Conservation (phyloP, 2,888 invertebrate genomes). For the Keiferia lycopersicella region DNA sequence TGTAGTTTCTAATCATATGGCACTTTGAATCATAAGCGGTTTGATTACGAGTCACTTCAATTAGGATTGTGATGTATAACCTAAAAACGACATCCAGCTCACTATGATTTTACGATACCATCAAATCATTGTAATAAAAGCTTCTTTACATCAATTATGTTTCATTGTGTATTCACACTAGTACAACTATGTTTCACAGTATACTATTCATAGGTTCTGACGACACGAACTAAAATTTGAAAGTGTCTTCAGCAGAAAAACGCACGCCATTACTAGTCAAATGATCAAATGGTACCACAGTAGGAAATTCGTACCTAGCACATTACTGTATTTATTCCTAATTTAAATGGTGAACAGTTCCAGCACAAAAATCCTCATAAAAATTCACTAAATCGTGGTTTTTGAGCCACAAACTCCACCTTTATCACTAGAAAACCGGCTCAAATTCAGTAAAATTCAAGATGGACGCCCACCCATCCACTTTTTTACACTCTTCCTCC, state of each 20-base stretch:
- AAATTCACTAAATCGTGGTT: conserved; percentile 71
- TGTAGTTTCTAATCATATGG: conserved; percentile 17
- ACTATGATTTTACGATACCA: conserved; percentile 48
- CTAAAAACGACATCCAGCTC: conserved; percentile 79
- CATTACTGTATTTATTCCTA: conserved; percentile 85
- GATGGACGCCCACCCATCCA: conserved; percentile 89
- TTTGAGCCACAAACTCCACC: conserved; percentile 76
- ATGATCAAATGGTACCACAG: conserved; percentile 73
- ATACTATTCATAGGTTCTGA: conserved; percentile 54
- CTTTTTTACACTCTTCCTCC: conserved; percentile 47
- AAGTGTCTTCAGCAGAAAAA: conserved; percentile 82
- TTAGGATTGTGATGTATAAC: conserved; percentile 77
- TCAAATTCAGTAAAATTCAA: conserved; percentile 88
- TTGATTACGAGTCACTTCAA: conserved; percentile 76
- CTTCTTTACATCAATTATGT: conserved; percentile 37
- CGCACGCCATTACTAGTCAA: conserved; percentile 86
- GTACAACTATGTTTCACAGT: conserved; percentile 30
- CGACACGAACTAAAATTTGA: conserved; percentile 72
- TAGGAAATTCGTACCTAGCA: conserved; percentile 84
- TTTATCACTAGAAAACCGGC: conserved; percentile 85
- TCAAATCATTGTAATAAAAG: conserved; percentile 41
- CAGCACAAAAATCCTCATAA: conserved; percentile 73
- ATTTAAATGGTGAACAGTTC: conserved; percentile 72
- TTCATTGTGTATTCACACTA: conserved; percentile 37
- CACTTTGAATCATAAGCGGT: conserved; percentile 53